Conservation (phyloP, 2,113 vertebrate species). For the Limnothrissa miodon region DNA sequence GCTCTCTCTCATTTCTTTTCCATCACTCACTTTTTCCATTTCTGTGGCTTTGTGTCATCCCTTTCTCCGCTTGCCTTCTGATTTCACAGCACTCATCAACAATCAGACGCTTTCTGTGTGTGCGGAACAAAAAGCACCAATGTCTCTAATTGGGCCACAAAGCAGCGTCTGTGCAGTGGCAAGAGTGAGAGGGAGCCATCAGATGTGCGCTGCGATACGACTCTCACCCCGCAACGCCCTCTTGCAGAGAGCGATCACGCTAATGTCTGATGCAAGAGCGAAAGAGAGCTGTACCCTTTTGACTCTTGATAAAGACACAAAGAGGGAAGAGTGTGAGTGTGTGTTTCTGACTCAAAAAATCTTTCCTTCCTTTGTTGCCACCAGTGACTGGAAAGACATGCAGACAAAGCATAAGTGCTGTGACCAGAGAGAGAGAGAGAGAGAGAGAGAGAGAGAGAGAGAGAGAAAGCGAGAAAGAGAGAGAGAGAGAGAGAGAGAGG, state of each 20-base stretch:
- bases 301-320: too few relatives aligned
- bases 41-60: background rate
- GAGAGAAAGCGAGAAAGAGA: slow-evolving; percentile 23
- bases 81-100: background rate
- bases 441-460: slow-evolving; percentile 1
- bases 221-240: background rate
- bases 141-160: background rate
- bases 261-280: background rate
- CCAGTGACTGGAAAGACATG: background rate
- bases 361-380: background rate
- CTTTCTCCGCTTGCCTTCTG: background rate
- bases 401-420: background rate
- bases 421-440: background rate
- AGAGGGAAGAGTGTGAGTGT: too few relatives aligned
- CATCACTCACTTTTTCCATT: slow-evolving; percentile 8
- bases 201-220: background rate
- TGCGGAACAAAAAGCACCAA: background rate
- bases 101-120: background rate
- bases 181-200: background rate
- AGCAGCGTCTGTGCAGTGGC: background rate
- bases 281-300: too few relatives aligned
- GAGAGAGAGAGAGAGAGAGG: background rate
- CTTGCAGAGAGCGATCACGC: background rate
- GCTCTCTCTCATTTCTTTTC: slow-evolving; percentile 24
- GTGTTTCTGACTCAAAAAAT: background rate